Conservation (phyloP, 1,140 invertebrate genomes). For the Anoplolepis gracilipes region DNA sequence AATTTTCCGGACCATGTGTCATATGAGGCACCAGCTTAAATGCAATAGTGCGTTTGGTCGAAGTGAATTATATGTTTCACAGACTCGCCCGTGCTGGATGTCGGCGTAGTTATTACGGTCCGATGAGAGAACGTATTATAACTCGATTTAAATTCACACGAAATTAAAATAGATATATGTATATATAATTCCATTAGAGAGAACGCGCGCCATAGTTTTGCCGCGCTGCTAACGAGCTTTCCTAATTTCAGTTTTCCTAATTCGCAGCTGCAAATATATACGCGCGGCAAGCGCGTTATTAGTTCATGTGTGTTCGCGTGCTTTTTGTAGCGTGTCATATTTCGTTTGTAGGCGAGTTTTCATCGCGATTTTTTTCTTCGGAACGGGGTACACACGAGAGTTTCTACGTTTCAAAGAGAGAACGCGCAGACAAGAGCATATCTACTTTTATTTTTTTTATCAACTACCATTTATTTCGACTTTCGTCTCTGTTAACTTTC, state of each 20-base stretch:
- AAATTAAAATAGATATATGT: constrained; percentile 26
- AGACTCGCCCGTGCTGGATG: neutral
- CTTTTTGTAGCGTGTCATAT: constrained; percentile 8
- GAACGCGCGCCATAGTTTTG: constrained; percentile 1
- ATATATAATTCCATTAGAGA: neutral
- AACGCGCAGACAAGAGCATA: constrained; percentile 1
- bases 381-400: neutral
- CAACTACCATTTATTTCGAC: constrained; percentile 57
- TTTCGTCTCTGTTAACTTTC: constrained; percentile 52
- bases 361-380: constrained; percentile 34
- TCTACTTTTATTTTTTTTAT: constrained; percentile 6
- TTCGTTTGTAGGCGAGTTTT: constrained; percentile 22
- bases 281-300: constrained; percentile 6
- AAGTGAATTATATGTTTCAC: constrained; percentile 14
- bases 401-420: constrained; percentile 23
- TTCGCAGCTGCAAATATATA: neutral
- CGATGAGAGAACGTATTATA: constrained; percentile 29
- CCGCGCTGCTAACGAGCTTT: constrained; percentile 18
- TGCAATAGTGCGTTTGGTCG: constrained; percentile 13
- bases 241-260: constrained; percentile 39
- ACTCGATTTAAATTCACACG: constrained; percentile 6
- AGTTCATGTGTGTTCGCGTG: neutral
- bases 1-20: constrained; percentile 39
- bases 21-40: constrained; percentile 16
- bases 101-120: constrained; percentile 19